Percentiles rank a stretch among this genome's conserved stretches.
Evolutionary conservation across 1,140 invertebrate species (phyloP).

Genomic region (Drosophila micromelanica): DNA sequence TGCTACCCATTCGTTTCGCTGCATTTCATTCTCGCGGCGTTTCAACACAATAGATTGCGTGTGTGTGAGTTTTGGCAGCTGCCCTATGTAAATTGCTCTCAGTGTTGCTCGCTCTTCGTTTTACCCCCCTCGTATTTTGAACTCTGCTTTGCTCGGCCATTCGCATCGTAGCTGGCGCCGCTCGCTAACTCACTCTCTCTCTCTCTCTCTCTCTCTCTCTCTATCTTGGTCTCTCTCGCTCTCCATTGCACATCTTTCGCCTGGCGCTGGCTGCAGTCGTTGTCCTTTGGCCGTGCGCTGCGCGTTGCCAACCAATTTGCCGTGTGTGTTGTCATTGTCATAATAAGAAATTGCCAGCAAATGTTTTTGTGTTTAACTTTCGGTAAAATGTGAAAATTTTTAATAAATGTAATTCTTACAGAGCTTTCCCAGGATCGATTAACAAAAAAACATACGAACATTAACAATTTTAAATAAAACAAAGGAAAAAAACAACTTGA

Average conservation of each 20-base stretch:
- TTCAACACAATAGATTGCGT: constrained; percentile 54
- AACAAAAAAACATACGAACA: constrained; percentile 8
- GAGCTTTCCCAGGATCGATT: constrained; percentile 13
- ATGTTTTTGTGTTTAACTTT: constrained; percentile 1
- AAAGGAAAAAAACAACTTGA: constrained; percentile 6
- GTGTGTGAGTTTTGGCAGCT: constrained; percentile 47
- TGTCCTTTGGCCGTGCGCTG: constrained; percentile 68
- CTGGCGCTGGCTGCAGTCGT: constrained; percentile 62
- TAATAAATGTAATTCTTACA: constrained; percentile 17
- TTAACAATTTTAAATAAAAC: background rate
- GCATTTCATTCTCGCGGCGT: constrained; percentile 77
- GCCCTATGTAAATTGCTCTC: constrained; percentile 61
- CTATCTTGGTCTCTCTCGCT: constrained; percentile 16
- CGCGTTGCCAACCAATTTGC: constrained; percentile 70
- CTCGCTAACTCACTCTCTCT: constrained; percentile 29
- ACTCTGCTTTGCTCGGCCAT: constrained; percentile 51
- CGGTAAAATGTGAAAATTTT: constrained; percentile 1
- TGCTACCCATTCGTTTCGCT: constrained; percentile 75
- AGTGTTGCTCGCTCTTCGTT: constrained; percentile 13
- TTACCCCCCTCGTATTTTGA: constrained; percentile 35
- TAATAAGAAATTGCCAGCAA: constrained; percentile 48
- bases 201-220: constrained; percentile 14
- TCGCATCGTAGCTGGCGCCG: constrained; percentile 54
- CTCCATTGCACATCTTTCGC: constrained; percentile 50
- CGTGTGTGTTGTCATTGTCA: constrained; percentile 58